These are phyloP conservation scores for Numida meleagris DNA, from an alignment of 2,113 vertebrate species.

Conservation along the genomic window DNA sequence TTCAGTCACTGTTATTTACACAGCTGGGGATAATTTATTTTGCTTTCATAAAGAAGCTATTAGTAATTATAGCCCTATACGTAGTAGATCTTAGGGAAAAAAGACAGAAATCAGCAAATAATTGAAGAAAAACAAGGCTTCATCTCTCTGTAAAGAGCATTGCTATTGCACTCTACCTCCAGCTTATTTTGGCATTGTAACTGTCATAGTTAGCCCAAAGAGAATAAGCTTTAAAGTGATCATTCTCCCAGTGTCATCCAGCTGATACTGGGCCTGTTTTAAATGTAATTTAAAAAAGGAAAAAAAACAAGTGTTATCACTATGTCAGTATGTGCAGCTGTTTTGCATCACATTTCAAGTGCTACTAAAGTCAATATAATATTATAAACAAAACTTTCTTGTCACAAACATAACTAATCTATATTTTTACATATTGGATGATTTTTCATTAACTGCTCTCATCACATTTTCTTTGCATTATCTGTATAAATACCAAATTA, in stretches of 20 bases:
- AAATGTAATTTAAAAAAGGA: neutral
- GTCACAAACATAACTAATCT: neutral
- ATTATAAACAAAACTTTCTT: neutral
- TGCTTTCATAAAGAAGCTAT: neutral
- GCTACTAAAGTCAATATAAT: rapidly evolving
- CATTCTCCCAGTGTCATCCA: neutral
- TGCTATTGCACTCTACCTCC: neutral
- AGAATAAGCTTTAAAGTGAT: neutral
- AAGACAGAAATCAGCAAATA: neutral
- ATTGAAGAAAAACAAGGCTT: neutral
- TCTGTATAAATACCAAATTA: neutral
- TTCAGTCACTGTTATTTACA: neutral
- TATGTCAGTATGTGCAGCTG: neutral
- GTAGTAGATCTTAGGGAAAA: neutral
- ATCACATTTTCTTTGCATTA: neutral
- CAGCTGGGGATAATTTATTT: neutral
- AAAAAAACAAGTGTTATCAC: neutral
- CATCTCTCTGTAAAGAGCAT: neutral
- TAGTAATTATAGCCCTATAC: neutral
- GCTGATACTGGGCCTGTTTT: neutral
- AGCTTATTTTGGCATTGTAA: neutral
- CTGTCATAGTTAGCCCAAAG: neutral
- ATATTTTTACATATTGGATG: neutral
- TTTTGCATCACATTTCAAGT: neutral
- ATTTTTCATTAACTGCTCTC: neutral